Percentiles rank a stretch among this genome's conserved stretches.
These are phyloP conservation scores for Ellobius talpinus DNA, from an alignment of 2,113 vertebrate species.

Conservation along the genomic window DNA sequence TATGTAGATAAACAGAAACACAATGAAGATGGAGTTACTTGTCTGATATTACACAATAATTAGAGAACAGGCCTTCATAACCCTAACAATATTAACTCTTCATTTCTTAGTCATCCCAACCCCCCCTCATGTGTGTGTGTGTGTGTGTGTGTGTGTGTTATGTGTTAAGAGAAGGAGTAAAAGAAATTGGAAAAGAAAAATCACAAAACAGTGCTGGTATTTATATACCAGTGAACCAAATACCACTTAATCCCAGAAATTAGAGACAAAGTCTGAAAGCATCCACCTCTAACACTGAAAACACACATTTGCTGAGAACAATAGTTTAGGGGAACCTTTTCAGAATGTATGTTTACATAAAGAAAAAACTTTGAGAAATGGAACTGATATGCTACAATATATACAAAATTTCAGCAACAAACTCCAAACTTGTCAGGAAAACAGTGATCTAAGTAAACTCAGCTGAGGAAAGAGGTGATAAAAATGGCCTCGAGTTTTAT, in stretches of 20 bases:
- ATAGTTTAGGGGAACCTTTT: constrained; percentile 34
- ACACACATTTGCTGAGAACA: constrained; percentile 44
- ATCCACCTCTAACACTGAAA: neutral
- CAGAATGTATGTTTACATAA: constrained; percentile 12
- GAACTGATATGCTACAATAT: neutral
- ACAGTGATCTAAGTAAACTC: constrained; percentile 8
- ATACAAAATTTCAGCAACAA: constrained; percentile 22
- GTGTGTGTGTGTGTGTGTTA: neutral
- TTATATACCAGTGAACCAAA: constrained; percentile 17
- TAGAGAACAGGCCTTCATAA: constrained; percentile 22
- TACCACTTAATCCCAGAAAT: constrained; percentile 34
- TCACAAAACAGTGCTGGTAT: neutral
- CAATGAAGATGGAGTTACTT: constrained; percentile 50
- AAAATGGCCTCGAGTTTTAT: neutral
- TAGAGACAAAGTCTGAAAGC: constrained; percentile 42
- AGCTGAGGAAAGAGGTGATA: constrained; percentile 23
- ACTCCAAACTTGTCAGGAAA: constrained; percentile 40
- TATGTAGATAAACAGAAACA: constrained; percentile 54
- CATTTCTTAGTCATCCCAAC: neutral
- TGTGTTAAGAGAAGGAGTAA: neutral
- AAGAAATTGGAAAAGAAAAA: constrained; percentile 17
- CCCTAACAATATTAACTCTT: constrained; percentile 3
- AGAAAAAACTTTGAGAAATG: neutral
- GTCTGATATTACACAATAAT: constrained; percentile 19
- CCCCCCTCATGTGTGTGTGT: neutral